Conservation (phyloP, 2,113 vertebrate species). For the Cynoglossus semilaevis region DNA sequence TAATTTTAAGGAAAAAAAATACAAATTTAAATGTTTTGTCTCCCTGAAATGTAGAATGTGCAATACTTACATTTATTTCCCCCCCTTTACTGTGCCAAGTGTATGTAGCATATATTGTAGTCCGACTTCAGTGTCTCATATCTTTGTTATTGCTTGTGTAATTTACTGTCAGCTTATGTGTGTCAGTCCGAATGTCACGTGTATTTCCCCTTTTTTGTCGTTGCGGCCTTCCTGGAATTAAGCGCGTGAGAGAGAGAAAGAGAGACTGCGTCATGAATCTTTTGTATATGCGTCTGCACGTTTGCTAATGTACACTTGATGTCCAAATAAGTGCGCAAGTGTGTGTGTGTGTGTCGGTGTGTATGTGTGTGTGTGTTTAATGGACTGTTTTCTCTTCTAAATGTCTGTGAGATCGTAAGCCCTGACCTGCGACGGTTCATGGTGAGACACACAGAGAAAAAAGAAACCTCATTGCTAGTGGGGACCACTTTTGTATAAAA, state of each 20-base stretch:
- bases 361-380: slow-evolving; percentile 12
- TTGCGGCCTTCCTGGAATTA: slow-evolving; percentile 57
- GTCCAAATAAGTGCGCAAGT: slow-evolving; percentile 14
- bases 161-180: slow-evolving; percentile 34
- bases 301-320: slow-evolving; percentile 6
- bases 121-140: slow-evolving; percentile 37
- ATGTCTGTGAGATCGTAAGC: slow-evolving; percentile 62
- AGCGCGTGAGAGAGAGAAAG: slow-evolving; percentile 3
- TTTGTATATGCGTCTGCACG: slow-evolving; percentile 21
- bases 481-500: slow-evolving; percentile 74
- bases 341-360: neutral
- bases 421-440: slow-evolving; percentile 72
- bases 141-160: slow-evolving; percentile 38
- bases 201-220: slow-evolving; percentile 27
- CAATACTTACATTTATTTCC: slow-evolving; percentile 56
- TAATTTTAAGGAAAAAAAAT: slow-evolving; percentile 16
- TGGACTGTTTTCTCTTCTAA: slow-evolving; percentile 47
- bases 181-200: neutral
- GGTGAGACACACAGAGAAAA: slow-evolving; percentile 64
- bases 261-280: slow-evolving; percentile 16
- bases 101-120: slow-evolving; percentile 48
- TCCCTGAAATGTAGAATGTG: slow-evolving; percentile 55
- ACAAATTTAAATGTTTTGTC: slow-evolving; percentile 17
- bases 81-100: slow-evolving; percentile 64
- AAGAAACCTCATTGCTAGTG: slow-evolving; percentile 72